Base-by-base conservation (phyloP, 2,888 invertebrate genomes). In the Eupithecia tripunctaria region DNA sequence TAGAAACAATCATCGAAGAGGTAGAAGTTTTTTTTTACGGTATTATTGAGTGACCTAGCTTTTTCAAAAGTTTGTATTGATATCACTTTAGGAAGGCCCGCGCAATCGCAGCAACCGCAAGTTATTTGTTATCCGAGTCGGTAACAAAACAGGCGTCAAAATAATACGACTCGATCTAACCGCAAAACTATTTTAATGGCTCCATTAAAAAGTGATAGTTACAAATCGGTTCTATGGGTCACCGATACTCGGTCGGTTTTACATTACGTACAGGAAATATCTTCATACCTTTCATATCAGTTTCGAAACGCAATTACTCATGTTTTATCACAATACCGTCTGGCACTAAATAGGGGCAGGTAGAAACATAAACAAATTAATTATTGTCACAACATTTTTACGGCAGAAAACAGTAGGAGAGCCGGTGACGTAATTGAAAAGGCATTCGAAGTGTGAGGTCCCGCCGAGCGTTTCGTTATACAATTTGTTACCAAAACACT, bases 151-250 rank as follows among this genome's bases (percentile, higher is more conserved):
- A 62, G 85, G 85, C 85, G 87, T 88, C 89, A 88, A 91, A 91
- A 89, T 89, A 85, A 89, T 89, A 87, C 85, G 86, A 88, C 86
- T 85, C 84, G 84, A 81, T 86, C 83, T 82, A 87, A 91, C 91
- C 91, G 89, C 92, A 90, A 87, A 89, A 89, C 88, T 87, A 90
- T 90, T 92, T 89, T 91, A 90, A 92, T 90, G 89, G 87, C 84
- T 87, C 88, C 90, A 92, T 93, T 92, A 93, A 91, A 91, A 90
- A 90, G 89, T 90, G 92, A 92, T 91, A 91, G 91, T 90, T 83
- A 92, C 92, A 92, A 92, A 92, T 92, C 87, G 77, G 88, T 86
- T 88, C 84, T 85, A 81, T 85, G 82, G 85, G 82, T 84, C 85
- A 81, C 82, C 81, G 81, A 82, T 83, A 77, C 80, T 38, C 36